Evolutionary conservation across 2,797 vertebrate genomes (phyloP), one percentile per base, ranked within the genome.

Genomic region (Fratercula arctica): DNA sequence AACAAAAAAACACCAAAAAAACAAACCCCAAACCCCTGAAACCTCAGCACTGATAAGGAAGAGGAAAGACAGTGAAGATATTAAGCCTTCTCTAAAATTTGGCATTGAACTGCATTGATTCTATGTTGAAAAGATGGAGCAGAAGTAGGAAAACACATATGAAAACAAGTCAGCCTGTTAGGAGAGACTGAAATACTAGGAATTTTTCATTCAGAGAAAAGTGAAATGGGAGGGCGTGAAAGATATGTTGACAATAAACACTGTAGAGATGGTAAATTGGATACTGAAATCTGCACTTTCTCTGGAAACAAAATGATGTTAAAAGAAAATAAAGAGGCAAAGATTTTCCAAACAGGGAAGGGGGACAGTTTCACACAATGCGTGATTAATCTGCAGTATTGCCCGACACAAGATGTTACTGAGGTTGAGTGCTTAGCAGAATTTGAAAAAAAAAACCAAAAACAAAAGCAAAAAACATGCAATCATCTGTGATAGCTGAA

Each of bases 1-100:
- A 72, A 54, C 7, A 25, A 29, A 29, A 3, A 25, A 39, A 31
- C 51, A 13, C 20, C 15, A 25, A 35, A 35, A 29, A 28, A 61
- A 1, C 24, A 26, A n/a, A n/a, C 16, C 24, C 53, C 2, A 23
- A 33, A 9, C 0, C 5, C 29, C 28, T 20, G 6, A 16, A 57
- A n/a, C 10, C 28, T 16, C 19, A 50, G 21, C 41, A 54, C n/a
- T 48, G 46, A 24, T 37, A 72, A 83, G 19, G 37, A 78, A 50
- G n/a, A 26, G 14, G 48, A 78, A 45, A 57, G 26, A 35, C 8
- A 16, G 28, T 11, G 46, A 57, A 68, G 31, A 18, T 63, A 74
- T 6, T 46, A 68, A 61, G 10, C 23, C 18, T 61, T 16, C 33
- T 61, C 21, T 37, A 43, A 56, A 89, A 88, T 33, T 19, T 54